Base-by-base conservation (phyloP, 1,140 invertebrate genomes). In the Drosophila gunungcola region DNA sequence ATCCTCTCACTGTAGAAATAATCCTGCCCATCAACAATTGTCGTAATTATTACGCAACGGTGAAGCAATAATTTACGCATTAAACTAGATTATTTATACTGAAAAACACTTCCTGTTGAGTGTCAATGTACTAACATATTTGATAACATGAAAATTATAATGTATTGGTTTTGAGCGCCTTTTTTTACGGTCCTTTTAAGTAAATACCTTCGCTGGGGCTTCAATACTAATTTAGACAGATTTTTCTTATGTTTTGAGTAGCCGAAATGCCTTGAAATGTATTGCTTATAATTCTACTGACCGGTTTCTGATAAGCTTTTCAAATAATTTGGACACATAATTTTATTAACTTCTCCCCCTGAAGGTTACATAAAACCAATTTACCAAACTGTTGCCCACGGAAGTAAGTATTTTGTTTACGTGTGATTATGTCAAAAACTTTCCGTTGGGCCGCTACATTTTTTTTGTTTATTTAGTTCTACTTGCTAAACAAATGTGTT, bases 321-420 rank as follows among this genome's bases (percentile, higher is more conserved):
- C 3, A 16, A 41, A 69, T 34, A 10, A 27, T 27, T 68, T 7
- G 7, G 43, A 7, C 16, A 54, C 5, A 7, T 9, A 6, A 29
- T 10, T 49, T 69, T 69, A 69, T 70, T 34, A 41, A 39, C 51
- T 36, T 29, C 9, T 55, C 69, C 34, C 62, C 16, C 11, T 48
- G 2, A 27, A 67, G 25, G 13, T 68, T 48, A 27, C 13, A 11
- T 21, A 29, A 29, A 38, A 21, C 10, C 12, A 5, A 10, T 36
- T 21, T 12, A 10, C n/a, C 10, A 7, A 45, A 9, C n/a, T 10
- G 4, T 4, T 2, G 5, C 5, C 5, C 32, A n/a, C n/a, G 38
- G 16, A 42, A 57, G 27, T 21, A 6, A 41, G 43, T 46, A 10
- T 32, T 10, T 27, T 39, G 25, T 16, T 16, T 7, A 21, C 3